Evolutionary conservation across 2,113 vertebrate species (phyloP).

Genomic region (Oreotrochilus melanogaster): DNA sequence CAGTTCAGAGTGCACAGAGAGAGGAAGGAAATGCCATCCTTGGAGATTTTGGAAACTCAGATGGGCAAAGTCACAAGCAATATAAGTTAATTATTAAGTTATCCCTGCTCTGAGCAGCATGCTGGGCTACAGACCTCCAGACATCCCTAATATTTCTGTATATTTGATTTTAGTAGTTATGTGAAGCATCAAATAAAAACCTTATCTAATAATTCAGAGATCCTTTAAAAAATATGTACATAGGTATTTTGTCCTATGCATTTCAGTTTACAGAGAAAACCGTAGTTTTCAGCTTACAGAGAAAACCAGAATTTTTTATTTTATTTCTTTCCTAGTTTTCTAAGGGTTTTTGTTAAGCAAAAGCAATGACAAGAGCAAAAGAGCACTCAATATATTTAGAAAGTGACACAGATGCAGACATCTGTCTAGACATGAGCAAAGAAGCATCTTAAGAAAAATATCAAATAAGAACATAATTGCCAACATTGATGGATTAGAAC

Average conservation of each 20-base stretch:
- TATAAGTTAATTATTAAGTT: background rate
- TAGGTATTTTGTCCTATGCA: background rate
- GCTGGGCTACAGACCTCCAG: background rate
- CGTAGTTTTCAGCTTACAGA: background rate
- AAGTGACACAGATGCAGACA: slow-evolving; percentile 35
- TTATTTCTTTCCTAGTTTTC: background rate
- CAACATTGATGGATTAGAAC: slow-evolving; percentile 14
- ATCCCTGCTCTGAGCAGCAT: background rate
- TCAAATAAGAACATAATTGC: slow-evolving; percentile 37
- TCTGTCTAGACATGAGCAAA: slow-evolving; percentile 63
- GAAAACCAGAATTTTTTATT: background rate
- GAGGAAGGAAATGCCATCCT: background rate
- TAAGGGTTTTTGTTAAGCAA: background rate
- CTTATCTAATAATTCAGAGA: background rate
- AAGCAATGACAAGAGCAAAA: background rate
- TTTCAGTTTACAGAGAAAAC: background rate
- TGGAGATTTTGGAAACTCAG: background rate
- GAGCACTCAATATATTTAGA: slow-evolving; percentile 36
- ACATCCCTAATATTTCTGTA: background rate
- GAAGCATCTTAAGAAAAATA: slow-evolving; percentile 34
- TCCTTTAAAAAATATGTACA: background rate
- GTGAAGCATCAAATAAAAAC: background rate
- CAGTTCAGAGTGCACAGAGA: background rate
- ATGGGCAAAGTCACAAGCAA: background rate
- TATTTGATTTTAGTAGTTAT: background rate